These are phyloP conservation scores for Lithophane ornitopus DNA, from an alignment of 2,888 invertebrate species.

Conservation along the genomic window DNA sequence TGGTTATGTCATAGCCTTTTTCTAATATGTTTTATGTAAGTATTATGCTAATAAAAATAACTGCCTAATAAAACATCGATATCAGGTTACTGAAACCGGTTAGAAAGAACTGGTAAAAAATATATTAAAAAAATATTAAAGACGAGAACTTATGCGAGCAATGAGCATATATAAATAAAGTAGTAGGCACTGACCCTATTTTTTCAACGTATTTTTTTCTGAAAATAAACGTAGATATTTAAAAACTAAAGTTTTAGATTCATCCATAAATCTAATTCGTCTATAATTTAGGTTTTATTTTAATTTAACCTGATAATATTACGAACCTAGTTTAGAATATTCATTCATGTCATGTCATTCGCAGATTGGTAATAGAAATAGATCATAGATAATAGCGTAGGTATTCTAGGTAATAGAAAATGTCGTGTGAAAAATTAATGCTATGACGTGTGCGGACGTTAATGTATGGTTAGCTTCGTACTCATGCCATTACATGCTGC, in stretches of 20 bases:
- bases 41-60: neutral
- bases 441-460: neutral
- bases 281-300: neutral
- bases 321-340: neutral
- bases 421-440: conserved; percentile 17
- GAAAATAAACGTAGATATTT: neutral
- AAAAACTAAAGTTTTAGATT: neutral
- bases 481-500: conserved; percentile 9
- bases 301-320: neutral
- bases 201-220: neutral
- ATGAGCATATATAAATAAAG: neutral
- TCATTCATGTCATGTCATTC: conserved; percentile 25
- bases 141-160: neutral
- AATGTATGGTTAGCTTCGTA: neutral
- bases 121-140: neutral
- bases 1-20: conserved; percentile 56
- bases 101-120: neutral
- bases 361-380: conserved; percentile 6
- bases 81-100: neutral
- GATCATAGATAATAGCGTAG: neutral
- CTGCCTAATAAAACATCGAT: neutral
- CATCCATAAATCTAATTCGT: neutral
- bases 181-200: neutral
- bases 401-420: neutral
- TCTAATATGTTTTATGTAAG: conserved; percentile 20